Evolutionary conservation across 2,113 vertebrate genomes (phyloP), one percentile per base, ranked within the genome.

Genomic region (Noturus placidus): DNA sequence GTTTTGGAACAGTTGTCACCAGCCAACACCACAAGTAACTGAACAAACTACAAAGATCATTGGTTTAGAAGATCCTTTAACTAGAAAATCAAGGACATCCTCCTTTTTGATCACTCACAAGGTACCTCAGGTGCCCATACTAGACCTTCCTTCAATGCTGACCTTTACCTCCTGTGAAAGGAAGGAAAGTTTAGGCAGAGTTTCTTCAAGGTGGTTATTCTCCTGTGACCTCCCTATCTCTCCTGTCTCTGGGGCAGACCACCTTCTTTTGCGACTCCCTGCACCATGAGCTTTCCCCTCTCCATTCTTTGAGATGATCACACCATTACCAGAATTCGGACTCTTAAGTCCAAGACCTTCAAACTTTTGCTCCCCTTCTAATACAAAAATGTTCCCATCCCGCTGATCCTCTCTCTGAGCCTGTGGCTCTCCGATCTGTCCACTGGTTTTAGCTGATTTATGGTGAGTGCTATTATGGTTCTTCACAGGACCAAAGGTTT

Each of bases 131-230:
- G 96, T 97, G 93, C 98, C 98, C 92, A 97, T 93, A 15, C 97
- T 99, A 90, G 98, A 99, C 92, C 97, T 96, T 93, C 98, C 98
- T 96, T 99, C 98, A 87, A 99, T 99, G 96, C 96, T 98, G 95
- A 99, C 97, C 95, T 99, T 99, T 92, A 99, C 96, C 96, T 99
- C 98, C 95, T 99, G 98, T 94, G 98, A 97, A 94, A 99, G 97
- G 93, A 99, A 98, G 92, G 97, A 97, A 94, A 97, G 97, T 94
- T 97, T 98, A 88, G 98, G 98, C 93, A 99, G 97, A 96, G 96
- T 97, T 94, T 96, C 94, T 94, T 96, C 94, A 86, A 97, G 97
- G 84, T 97, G 97, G 90, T 97, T 97, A 85, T 97, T 97, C 92
- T 98, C 97, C 14, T 87, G 74, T 0, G 95, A 95, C 94, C 94